Evolutionary conservation across 2,888 invertebrate genomes (phyloP).

Genomic region (Balanococcus diminutus): DNA sequence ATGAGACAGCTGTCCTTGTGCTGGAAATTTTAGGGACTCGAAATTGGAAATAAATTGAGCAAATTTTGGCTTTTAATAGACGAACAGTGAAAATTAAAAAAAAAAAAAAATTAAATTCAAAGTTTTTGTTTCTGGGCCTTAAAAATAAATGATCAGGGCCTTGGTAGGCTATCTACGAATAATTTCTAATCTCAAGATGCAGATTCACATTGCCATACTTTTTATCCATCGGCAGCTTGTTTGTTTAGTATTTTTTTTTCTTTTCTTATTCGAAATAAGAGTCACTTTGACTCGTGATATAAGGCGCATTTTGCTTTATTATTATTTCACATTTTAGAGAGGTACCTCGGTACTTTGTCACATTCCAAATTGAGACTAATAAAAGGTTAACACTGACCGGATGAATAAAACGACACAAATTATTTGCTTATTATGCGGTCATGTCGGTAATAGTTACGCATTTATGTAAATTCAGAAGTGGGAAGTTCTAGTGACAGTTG

Average conservation of each 20-base stretch:
- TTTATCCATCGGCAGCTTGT: background rate
- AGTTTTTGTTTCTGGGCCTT: background rate
- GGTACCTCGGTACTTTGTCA: constrained; percentile 1
- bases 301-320: background rate
- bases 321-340: background rate
- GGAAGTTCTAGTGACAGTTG: constrained; percentile 23
- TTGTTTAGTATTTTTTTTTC: background rate
- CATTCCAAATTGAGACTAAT: constrained; percentile 32
- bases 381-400: constrained; percentile 22
- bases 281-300: background rate
- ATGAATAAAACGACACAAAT: constrained; percentile 25
- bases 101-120: no score
- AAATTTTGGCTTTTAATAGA: no score
- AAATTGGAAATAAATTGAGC: no score
- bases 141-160: no score
- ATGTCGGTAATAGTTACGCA: constrained; percentile 36
- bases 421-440: constrained; percentile 28
- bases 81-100: no score
- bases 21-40: no score
- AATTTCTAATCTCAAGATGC: no score
- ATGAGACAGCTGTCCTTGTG: no score
- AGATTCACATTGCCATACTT: background rate
- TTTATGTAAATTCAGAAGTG: constrained; percentile 43
- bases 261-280: background rate
- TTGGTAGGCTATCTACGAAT: no score